These are phyloP conservation scores for Python bivittatus DNA, from an alignment of 2,113 vertebrate species.

Conservation along the genomic window DNA sequence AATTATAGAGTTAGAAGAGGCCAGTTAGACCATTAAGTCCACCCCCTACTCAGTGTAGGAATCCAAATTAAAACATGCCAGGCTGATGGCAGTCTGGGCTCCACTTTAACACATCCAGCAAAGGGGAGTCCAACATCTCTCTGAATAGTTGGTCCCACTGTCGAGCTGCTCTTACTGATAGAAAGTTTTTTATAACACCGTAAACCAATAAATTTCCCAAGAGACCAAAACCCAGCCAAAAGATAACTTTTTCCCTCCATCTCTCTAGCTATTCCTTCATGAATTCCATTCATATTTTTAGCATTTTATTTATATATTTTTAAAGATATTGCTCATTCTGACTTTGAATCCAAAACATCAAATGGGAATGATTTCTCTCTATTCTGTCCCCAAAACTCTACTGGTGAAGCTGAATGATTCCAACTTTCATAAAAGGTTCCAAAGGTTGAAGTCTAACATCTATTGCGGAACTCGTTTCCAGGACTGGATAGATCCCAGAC, in stretches of 20 bases:
- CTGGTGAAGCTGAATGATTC: no score
- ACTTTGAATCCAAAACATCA: no score
- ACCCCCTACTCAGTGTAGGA: not conserved
- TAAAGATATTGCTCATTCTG: not conserved
- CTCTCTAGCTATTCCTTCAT: not conserved
- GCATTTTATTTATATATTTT: not conserved
- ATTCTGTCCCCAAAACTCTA: no score
- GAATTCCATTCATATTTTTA: not conserved
- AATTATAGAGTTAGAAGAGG: not conserved
- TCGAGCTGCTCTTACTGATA: not conserved
- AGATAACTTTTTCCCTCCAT: not conserved
- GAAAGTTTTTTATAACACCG: not conserved
- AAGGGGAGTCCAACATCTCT: not conserved
- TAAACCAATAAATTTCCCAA: not conserved
- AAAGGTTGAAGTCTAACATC: no score
- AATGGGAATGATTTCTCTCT: no score
- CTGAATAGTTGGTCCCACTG: not conserved
- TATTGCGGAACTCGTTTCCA: no score
- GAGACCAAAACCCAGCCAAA: not conserved
- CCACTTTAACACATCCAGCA: not conserved
- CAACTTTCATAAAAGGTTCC: no score
- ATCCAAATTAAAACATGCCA: not conserved
- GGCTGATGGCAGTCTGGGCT: not conserved
- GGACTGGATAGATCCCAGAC: no score
- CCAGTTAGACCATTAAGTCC: not conserved